Evolutionary conservation across 2,797 vertebrate species (phyloP).

Genomic region (Hypotaenidia okinawae): DNA sequence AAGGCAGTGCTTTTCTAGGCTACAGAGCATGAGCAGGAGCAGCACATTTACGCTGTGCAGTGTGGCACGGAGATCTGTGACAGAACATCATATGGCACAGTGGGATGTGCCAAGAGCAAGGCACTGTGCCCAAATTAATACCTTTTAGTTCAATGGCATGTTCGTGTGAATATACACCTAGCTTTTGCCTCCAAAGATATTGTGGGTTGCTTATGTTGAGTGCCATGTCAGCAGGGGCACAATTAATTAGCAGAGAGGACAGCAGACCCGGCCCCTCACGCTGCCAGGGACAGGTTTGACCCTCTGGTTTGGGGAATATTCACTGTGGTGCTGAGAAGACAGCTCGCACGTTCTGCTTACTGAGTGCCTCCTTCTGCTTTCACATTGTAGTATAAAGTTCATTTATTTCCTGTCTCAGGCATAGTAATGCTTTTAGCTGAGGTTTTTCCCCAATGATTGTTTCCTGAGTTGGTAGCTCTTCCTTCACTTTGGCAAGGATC

Average conservation of each 20-base stretch:
- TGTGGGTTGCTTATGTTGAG: not conserved
- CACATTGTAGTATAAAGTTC: not conserved
- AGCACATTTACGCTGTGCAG: not conserved
- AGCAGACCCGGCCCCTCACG: not conserved
- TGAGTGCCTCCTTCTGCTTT: not conserved
- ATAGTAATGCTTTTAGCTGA: not conserved
- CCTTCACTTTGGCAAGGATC: not conserved
- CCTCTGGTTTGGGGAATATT: not conserved
- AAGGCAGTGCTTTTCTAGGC: not conserved
- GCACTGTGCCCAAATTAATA: not conserved
- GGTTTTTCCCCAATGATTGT: not conserved
- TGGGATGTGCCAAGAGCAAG: not conserved
- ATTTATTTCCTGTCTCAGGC: not conserved
- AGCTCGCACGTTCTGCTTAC: not conserved
- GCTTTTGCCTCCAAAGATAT: not conserved
- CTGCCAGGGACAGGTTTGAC: not conserved
- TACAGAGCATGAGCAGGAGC: not conserved
- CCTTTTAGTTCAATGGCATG: rapidly evolving
- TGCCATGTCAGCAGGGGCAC: not conserved
- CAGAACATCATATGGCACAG: not conserved
- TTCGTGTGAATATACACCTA: not conserved
- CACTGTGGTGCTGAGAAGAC: not conserved
- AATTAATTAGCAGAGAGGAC: not conserved
- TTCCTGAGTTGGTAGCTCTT: constrained; percentile 12
- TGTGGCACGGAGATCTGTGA: not conserved